These are phyloP conservation scores for Catharus bicknelli DNA, from an alignment of 2,113 vertebrate genomes.

Conservation along the genomic window DNA sequence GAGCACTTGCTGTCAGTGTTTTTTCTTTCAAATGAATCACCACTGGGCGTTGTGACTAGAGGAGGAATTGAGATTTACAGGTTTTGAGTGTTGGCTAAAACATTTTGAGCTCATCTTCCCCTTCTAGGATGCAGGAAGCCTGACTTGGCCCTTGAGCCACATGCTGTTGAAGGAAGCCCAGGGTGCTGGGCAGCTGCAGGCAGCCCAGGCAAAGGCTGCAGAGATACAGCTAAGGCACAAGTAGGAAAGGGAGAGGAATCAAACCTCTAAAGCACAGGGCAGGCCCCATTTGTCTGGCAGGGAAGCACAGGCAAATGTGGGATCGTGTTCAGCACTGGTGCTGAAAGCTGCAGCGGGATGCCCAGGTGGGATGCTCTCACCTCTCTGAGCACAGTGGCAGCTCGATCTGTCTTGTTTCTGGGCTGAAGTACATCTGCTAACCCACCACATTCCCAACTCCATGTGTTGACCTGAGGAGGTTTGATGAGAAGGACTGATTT, in stretches of 20 bases:
- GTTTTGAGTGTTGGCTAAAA: background rate
- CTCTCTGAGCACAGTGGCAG: background rate
- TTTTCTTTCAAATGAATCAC: background rate
- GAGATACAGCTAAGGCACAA: accelerated
- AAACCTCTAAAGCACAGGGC: background rate
- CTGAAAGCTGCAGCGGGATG: background rate
- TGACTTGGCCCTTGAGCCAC: background rate
- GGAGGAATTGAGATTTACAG: background rate
- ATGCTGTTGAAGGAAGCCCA: background rate
- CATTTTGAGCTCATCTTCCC: background rate
- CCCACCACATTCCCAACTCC: background rate
- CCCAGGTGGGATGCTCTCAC: background rate
- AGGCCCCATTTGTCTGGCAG: background rate
- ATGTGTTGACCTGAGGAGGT: slow-evolving; percentile 60
- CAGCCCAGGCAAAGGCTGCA: background rate
- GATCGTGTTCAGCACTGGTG: accelerated
- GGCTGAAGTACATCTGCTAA: background rate
- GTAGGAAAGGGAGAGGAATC: background rate
- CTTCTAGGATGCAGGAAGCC: background rate
- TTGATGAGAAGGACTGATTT: slow-evolving; percentile 70
- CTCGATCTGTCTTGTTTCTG: background rate
- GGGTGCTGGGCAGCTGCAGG: accelerated
- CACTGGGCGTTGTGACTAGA: background rate
- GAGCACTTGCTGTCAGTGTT: background rate
- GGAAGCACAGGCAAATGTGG: background rate